Evolutionary conservation across 1,140 invertebrate genomes (phyloP).

Genomic region (Rhyacophila brunnea): DNA sequence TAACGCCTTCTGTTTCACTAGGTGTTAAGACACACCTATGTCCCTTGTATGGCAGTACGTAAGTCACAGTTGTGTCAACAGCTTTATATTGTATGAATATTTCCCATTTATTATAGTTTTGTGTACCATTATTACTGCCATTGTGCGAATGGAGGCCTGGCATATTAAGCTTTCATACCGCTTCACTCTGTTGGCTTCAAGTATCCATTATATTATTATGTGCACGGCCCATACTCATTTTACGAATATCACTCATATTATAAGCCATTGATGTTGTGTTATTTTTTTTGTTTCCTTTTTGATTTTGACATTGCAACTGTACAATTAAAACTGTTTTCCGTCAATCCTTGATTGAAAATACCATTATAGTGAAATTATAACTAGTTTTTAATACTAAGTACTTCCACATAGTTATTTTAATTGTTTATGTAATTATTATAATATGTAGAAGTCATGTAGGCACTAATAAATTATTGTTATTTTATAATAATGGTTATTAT

Average conservation of each 20-base stretch:
- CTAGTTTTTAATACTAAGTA: no score
- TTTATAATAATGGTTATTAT: no score
- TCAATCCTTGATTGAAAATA: no score
- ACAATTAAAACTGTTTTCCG: no score
- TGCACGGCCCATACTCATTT: constrained; percentile 24
- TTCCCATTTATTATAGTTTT: neutral
- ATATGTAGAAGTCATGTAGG: no score
- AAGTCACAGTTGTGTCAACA: neutral
- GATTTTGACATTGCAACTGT: neutral
- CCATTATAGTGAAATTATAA: no score
- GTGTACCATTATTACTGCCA: neutral
- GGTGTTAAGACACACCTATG: neutral
- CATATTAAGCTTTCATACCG: constrained; percentile 20
- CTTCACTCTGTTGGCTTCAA: constrained; percentile 6
- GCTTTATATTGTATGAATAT: neutral
- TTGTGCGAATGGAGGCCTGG: constrained; percentile 17
- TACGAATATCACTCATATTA: constrained; percentile 9
- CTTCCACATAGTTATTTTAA: no score
- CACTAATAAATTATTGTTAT: no score
- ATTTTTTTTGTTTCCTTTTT: constrained; percentile 4
- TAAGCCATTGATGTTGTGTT: constrained; percentile 16
- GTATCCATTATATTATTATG: constrained; percentile 8
- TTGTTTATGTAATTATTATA: no score
- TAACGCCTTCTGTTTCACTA: neutral
- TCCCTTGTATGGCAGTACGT: neutral